Base-by-base conservation (phyloP, 2,113 vertebrate species). In the Elephantulus edwardii region DNA sequence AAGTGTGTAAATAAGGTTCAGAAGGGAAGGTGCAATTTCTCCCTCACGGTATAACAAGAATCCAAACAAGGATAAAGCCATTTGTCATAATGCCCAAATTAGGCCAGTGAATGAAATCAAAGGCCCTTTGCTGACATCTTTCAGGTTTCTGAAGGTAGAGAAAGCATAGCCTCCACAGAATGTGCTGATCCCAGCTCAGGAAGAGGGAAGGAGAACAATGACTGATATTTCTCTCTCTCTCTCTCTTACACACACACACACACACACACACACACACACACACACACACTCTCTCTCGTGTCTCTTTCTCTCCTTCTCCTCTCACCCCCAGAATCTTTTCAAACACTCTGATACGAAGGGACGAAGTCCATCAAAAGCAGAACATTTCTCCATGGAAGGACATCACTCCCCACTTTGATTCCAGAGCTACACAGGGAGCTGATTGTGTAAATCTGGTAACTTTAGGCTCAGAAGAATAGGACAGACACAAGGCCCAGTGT, bases 11-110 rank as follows among this genome's bases (percentile, higher is more conserved):
- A 44, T 48, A 11, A 11, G 60, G 30, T 33, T 12, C 30, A 26
- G 42, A 7, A 26, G 40, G 22, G 42, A 48, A 54, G 22, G 42
- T 3, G 24, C 30, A 83, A 1, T 10, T 7, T 22, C 38, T 88
- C 54, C 38, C 26, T 89, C 40, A 86, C 50, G 20, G 70, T 68
- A n/a, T 80, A 86, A 84, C 70, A 83, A 75, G 62, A 83, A 71
- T 30, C 13, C 58, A 91, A 42, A 52, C 35, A 16, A 5, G 62
- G 52, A 80, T 74, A 44, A 71, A 75, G 46, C 48, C 54, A 79
- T 11, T 48, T 78, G 85, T 89, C 24, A 28, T 50, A 42, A 56
- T 4, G n/a, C 12, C 38, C 64, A 71, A 24, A 19, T 79, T 42
- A 33, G 70, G 24, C 30, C 35, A n/a, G 75, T 13, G 68, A 70